Percentiles rank a stretch among this genome's conserved stretches.
Evolutionary conservation across 2,888 invertebrate genomes (phyloP).

Genomic region (Saturnia pavonia): DNA sequence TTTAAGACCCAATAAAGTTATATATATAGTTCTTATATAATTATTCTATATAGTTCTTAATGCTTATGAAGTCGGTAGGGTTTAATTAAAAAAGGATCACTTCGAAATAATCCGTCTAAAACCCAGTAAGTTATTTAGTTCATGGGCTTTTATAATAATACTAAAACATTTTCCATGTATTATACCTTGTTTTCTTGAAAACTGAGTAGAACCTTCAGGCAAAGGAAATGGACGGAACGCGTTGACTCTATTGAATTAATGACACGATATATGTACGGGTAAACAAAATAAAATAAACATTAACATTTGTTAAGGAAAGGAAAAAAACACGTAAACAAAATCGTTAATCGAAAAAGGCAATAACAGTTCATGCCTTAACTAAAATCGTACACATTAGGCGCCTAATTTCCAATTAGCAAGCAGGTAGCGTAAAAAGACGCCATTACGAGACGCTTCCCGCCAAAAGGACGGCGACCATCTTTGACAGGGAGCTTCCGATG

Average conservation of each 20-base stretch:
- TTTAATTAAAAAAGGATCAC: neutral
- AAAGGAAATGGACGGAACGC: constrained; percentile 6
- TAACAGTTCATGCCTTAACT: constrained; percentile 69
- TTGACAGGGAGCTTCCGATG: constrained; percentile 20
- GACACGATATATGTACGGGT: neutral
- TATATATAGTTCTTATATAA: no score
- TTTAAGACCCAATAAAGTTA: no score
- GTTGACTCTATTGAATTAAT: constrained; percentile 8
- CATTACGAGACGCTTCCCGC: constrained; percentile 73
- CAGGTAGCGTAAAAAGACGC: constrained; percentile 80
- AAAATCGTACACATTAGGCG: constrained; percentile 75
- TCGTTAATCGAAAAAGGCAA: constrained; percentile 68
- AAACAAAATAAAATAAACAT: constrained; percentile 13
- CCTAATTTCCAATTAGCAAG: constrained; percentile 80
- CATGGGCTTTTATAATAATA: neutral
- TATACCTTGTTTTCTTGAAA: neutral
- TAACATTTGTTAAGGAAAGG: constrained; percentile 27
- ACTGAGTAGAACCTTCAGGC: neutral
- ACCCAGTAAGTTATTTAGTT: neutral
- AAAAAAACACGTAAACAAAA: constrained; percentile 61
- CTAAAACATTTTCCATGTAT: constrained; percentile 5
- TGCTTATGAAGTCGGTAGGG: neutral
- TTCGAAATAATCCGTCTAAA: neutral
- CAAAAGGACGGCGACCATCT: constrained; percentile 59
- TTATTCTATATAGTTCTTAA: no score